A percentile compares a stretch with the other conserved stretches of the same genome.
phyloP scores from a whole-genome alignment of 2,113 vertebrate genomes.

The Cephalopterus ornatus region DNA sequence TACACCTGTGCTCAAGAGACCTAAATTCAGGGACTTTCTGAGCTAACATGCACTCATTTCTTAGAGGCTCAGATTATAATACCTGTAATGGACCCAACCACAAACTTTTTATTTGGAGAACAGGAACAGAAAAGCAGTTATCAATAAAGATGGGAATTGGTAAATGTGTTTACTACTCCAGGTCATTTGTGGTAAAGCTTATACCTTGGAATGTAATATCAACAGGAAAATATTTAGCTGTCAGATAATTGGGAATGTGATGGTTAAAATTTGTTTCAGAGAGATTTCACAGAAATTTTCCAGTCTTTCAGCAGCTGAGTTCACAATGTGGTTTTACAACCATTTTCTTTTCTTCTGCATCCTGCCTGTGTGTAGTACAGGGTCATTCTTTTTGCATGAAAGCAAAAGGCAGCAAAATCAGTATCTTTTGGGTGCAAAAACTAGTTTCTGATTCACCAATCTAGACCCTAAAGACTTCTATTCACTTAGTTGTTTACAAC shows the following conservation, averaged over 20 bases:
- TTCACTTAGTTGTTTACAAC: neutral
- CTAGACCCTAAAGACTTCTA: neutral
- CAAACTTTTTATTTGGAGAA: neutral
- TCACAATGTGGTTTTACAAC: neutral
- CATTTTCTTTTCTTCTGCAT: neutral
- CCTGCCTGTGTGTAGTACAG: neutral
- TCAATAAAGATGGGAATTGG: neutral
- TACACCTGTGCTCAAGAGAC: neutral
- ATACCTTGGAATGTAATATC: neutral
- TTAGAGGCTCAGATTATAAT: neutral
- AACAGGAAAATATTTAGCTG: neutral
- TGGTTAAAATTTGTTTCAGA: neutral
- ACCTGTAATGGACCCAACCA: neutral
- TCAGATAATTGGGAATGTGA: neutral
- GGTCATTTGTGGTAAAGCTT: neutral
- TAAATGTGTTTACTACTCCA: neutral
- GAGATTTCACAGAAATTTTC: neutral
- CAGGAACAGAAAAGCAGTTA: neutral
- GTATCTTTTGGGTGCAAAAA: neutral
- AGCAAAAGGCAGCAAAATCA: neutral
- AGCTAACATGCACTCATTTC: neutral
- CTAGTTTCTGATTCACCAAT: neutral
- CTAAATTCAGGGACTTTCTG: neutral
- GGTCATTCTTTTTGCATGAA: neutral
- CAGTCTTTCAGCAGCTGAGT: neutral